phyloP scores from a whole-genome alignment of 2,888 invertebrate species.

The Andrena praecox region DNA sequence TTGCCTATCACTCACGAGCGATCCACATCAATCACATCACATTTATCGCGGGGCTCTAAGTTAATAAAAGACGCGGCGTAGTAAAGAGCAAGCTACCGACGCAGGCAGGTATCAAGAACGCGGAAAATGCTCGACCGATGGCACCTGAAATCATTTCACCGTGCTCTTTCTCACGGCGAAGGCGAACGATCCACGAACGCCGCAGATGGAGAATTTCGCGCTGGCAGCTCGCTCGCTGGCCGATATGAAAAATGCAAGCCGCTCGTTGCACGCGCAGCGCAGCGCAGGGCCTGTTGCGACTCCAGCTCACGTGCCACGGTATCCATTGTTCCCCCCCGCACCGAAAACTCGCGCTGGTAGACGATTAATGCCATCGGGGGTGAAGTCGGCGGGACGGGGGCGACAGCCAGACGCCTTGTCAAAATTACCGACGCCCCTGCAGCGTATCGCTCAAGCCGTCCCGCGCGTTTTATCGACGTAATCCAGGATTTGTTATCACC shows the following conservation, averaged over 20 bases:
- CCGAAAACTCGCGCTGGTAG: background rate
- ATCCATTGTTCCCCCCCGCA: constrained; percentile 1
- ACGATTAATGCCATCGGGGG: constrained; percentile 28
- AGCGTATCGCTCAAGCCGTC: constrained; percentile 10
- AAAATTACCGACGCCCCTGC: constrained; percentile 18
- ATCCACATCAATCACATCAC: too few species aligned
- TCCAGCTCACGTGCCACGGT: constrained; percentile 9
- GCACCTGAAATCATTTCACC: background rate
- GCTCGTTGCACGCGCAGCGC: background rate
- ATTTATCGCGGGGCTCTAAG: too few species aligned
- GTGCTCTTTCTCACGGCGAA: background rate
- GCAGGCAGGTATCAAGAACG: too few species aligned
- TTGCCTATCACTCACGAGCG: too few species aligned
- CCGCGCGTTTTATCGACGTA: constrained; percentile 24
- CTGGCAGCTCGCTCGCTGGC: background rate
- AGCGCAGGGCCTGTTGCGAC: background rate
- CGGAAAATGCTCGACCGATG: background rate
- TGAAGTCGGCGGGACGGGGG: background rate
- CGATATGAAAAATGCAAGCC: constrained; percentile 13
- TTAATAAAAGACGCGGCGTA: too few species aligned
- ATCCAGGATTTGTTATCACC: constrained; percentile 17
- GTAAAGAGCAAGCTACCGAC: too few species aligned
- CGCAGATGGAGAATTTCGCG: background rate
- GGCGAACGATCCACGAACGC: background rate
- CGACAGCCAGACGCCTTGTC: constrained; percentile 3